A percentile compares a stretch with the other conserved stretches of the same genome.
Conservation (phyloP, 2,888 invertebrate genomes). For the Nematopogon swammerdamellus region DNA sequence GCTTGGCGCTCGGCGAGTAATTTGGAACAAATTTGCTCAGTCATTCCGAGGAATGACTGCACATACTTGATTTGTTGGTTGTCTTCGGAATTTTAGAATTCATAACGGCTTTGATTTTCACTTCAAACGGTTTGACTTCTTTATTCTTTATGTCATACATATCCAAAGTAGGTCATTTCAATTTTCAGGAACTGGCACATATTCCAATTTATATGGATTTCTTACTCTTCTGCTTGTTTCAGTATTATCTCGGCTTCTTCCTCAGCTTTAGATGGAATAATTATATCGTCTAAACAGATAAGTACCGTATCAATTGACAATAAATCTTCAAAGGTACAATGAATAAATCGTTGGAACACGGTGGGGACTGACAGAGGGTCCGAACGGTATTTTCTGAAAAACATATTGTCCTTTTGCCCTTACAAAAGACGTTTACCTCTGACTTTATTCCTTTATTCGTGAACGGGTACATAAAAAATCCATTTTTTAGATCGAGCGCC, state of each 20-base stretch:
- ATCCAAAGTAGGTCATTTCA: conserved; percentile 15
- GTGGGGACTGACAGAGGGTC: conserved; percentile 23
- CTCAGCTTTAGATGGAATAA: conserved; percentile 12
- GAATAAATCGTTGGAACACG: conserved; percentile 21
- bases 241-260: conserved; percentile 16
- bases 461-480: conserved; percentile 22
- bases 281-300: conserved; percentile 16
- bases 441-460: conserved; percentile 11
- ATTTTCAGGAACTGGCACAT: conserved; percentile 23
- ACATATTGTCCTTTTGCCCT: conserved; percentile 25
- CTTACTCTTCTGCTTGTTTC: conserved; percentile 13
- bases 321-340: conserved; percentile 17
- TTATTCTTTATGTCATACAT: conserved; percentile 4
- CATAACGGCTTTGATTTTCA: neutral
- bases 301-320: conserved; percentile 7
- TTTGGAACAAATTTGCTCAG: conserved; percentile 1
- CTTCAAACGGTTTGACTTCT: neutral
- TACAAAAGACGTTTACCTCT: conserved; percentile 26
- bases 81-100: neutral
- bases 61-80: neutral
- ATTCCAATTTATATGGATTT: conserved; percentile 19
- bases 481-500: conserved; percentile 19
- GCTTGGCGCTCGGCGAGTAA: conserved; percentile 1
- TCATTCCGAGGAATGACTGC: conserved; percentile 1
- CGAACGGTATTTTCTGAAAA: conserved; percentile 27